These are phyloP conservation scores for Drosophila putrida DNA, from an alignment of 2,888 invertebrate species.

Conservation along the genomic window DNA sequence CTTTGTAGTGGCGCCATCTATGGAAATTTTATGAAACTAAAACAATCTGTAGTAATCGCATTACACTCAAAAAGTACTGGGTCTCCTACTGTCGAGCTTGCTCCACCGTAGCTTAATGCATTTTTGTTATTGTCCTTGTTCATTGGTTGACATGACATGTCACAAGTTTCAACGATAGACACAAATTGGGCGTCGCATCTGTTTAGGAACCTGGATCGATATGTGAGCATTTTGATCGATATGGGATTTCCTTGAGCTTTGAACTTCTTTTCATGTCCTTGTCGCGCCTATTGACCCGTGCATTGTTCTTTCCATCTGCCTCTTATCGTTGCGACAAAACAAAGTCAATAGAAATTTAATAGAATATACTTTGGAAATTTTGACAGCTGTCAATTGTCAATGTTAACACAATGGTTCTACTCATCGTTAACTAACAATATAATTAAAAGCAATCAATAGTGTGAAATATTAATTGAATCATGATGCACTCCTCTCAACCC, in stretches of 20 bases:
- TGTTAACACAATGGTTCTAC: conserved; percentile 40
- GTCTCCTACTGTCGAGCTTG: too few species aligned
- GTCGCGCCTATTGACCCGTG: conserved; percentile 54
- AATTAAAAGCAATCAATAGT: conserved; percentile 66
- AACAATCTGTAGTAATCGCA: too few species aligned
- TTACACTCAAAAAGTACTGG: too few species aligned
- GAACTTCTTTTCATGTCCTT: conserved; percentile 74
- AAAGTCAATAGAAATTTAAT: conserved; percentile 61
- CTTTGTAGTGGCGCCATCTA: too few species aligned
- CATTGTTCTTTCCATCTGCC: neutral
- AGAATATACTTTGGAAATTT: conserved; percentile 60
- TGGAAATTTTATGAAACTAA: too few species aligned
- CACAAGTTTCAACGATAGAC: conserved; percentile 48
- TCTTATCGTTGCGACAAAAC: conserved; percentile 16
- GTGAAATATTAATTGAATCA: conserved; percentile 71
- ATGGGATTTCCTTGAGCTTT: conserved; percentile 70
- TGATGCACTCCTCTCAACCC: neutral
- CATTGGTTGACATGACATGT: conserved; percentile 56
- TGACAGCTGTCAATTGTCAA: conserved; percentile 69
- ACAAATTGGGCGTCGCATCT: conserved; percentile 73
- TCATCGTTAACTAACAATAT: conserved; percentile 35
- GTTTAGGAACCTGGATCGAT: conserved; percentile 63
- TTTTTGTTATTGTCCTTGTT: conserved; percentile 53
- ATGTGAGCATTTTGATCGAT: conserved; percentile 55
- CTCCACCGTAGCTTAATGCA: too few species aligned